phyloP scores from a whole-genome alignment of 2,888 invertebrate genomes.

The Zootermopsis nevadensis region DNA sequence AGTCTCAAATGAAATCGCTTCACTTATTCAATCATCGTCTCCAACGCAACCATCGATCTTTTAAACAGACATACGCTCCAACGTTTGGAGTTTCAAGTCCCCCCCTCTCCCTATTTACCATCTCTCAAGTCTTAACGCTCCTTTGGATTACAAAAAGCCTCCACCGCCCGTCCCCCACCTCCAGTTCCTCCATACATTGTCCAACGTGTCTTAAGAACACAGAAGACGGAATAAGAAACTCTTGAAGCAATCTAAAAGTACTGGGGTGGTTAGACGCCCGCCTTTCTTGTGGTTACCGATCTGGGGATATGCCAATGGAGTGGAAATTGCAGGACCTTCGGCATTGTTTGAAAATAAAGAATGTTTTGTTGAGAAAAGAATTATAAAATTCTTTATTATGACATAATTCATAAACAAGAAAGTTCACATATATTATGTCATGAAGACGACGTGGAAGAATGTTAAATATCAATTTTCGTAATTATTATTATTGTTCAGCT shows the following conservation, averaged over 20 bases:
- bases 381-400: background rate
- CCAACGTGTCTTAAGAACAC: constrained; percentile 33
- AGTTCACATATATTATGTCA: background rate
- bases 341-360: constrained; percentile 1
- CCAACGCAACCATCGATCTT: background rate
- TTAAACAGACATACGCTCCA: background rate
- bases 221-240: background rate
- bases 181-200: background rate
- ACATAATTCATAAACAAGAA: background rate
- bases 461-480: no score
- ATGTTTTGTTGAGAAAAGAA: background rate
- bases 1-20: constrained; percentile 26
- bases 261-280: background rate
- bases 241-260: constrained; percentile 16
- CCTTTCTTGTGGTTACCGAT: constrained; percentile 1
- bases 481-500: no score
- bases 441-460: no score
- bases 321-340: background rate
- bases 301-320: constrained; percentile 13
- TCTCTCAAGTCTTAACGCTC: constrained; percentile 24
- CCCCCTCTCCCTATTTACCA: background rate
- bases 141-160: constrained; percentile 25
- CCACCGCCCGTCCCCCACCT: background rate
- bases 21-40: constrained; percentile 33
- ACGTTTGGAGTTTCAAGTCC: background rate